Conservation (phyloP, 2,797 vertebrate genomes). For the Pseudochirops cupreus region DNA sequence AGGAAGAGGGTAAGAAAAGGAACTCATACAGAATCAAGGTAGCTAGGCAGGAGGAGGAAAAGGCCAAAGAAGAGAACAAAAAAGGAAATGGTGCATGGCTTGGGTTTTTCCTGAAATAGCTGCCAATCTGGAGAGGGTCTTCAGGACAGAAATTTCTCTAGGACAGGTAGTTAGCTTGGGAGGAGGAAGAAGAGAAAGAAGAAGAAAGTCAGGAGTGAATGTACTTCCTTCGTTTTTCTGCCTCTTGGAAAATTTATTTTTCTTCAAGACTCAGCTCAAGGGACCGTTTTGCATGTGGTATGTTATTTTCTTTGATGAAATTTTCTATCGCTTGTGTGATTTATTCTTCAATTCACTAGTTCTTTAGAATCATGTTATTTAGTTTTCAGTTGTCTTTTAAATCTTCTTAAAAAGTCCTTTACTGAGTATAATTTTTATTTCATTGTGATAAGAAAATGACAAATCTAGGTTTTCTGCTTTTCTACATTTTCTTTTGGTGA, state of each 20-base stretch:
- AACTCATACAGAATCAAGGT: not conserved
- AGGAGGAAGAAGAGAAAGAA: not conserved
- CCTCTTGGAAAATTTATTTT: not conserved
- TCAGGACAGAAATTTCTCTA: not conserved
- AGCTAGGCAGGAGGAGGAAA: not conserved
- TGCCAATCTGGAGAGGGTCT: not conserved
- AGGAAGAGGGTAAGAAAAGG: not conserved
- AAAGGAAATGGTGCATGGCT: not conserved
- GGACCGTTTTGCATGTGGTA: not conserved
- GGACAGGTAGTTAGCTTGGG: not conserved
- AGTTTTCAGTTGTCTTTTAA: not conserved
- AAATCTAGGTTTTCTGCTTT: not conserved
- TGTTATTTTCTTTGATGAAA: slow-evolving; percentile 17
- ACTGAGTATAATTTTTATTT: not conserved
- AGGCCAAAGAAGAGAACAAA: not conserved
- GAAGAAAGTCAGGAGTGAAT: not conserved
- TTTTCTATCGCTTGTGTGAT: slow-evolving; percentile 2
- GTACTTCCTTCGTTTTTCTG: not conserved
- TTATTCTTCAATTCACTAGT: not conserved
- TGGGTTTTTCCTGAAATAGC: not conserved
- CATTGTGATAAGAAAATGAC: not conserved
- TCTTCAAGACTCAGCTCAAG: slow-evolving; percentile 29
- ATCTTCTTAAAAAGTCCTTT: not conserved
- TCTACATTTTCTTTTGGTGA: not conserved
- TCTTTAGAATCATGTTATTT: not conserved